These are phyloP conservation scores for Gymnothorax reevesii DNA, from an alignment of 2,797 vertebrate genomes.

Conservation along the genomic window DNA sequence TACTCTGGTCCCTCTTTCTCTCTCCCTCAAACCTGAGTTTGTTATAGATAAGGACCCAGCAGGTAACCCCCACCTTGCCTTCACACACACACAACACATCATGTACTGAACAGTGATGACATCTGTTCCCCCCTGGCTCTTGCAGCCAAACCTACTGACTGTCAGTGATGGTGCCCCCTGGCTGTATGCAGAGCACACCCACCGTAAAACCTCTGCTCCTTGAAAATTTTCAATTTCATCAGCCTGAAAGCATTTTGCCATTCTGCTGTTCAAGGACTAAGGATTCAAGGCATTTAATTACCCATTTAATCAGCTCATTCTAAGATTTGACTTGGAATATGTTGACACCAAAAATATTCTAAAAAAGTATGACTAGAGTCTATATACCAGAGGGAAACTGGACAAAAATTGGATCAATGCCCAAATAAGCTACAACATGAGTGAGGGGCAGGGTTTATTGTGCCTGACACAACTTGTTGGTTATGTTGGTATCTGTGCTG, in stretches of 20 bases:
- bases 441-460: no score
- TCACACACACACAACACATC: background rate
- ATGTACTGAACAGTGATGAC: background rate
- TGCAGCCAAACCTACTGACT: background rate
- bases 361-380: no score
- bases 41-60: no score
- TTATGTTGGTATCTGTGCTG: background rate
- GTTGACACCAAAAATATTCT: no score
- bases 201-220: background rate
- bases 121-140: background rate
- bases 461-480: background rate
- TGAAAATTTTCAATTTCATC: background rate
- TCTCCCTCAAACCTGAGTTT: no score
- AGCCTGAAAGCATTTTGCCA: background rate
- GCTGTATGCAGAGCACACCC: background rate
- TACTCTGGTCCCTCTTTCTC: no score
- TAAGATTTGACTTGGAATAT: no score
- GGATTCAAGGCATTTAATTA: background rate
- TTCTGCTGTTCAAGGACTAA: background rate
- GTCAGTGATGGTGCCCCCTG: background rate
- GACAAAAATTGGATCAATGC: no score
- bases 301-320: no score
- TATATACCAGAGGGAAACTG: no score
- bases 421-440: no score
- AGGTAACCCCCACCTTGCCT: no score